Conservation (phyloP, 2,113 vertebrate species). For the Laterallus jamaicensis region DNA sequence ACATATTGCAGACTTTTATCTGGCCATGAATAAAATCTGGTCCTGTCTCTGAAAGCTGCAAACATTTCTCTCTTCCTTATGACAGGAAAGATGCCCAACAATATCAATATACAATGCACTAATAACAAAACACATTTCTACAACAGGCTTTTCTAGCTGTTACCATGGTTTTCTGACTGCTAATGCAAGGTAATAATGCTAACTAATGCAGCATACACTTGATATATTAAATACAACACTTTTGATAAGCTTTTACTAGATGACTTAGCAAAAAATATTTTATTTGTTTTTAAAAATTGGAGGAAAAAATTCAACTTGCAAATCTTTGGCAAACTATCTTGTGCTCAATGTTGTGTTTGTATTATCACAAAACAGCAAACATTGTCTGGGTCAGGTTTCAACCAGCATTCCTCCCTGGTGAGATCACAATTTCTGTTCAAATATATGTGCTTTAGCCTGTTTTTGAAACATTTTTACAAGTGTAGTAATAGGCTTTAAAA, state of each 20-base stretch:
- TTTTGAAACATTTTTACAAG: not conserved
- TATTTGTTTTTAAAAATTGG: not conserved
- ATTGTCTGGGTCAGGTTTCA: not conserved
- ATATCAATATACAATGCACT: not conserved
- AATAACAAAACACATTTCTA: not conserved
- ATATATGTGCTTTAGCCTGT: not conserved
- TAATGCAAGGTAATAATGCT: not conserved
- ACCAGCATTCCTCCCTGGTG: not conserved
- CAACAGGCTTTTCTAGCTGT: not conserved
- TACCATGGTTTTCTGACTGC: not conserved
- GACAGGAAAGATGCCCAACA: not conserved
- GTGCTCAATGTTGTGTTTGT: not conserved
- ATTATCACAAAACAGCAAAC: not conserved
- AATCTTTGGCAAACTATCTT: not conserved
- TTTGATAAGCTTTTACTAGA: not conserved
- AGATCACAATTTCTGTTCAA: conserved; percentile 24
- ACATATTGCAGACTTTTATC: not conserved
- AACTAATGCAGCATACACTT: not conserved
- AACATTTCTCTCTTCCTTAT: not conserved
- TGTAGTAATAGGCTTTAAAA: not conserved
- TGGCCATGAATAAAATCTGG: not conserved
- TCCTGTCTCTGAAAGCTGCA: not conserved
- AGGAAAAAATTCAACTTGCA: not conserved
- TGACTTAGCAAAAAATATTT: not conserved
- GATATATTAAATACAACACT: not conserved